A percentile compares a stretch with the other conserved stretches of the same genome.
These are phyloP conservation scores for Phyllotreta cruciferae DNA, from an alignment of 2,888 invertebrate genomes.

Conservation along the genomic window DNA sequence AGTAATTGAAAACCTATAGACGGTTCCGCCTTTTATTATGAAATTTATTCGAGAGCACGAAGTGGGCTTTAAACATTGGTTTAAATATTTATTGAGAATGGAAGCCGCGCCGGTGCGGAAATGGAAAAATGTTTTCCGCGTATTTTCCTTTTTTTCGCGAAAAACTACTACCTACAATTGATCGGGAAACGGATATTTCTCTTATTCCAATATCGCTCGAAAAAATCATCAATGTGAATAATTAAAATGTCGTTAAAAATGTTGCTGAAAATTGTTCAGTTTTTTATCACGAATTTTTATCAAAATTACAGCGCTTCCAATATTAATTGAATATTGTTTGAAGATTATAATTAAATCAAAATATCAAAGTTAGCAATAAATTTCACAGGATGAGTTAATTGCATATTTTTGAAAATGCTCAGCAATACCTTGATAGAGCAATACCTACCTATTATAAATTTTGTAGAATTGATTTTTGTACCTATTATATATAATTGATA, in stretches of 20 bases:
- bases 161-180: conserved; percentile 4
- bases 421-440: too few relatives aligned
- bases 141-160: conserved; percentile 14
- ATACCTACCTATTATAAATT: too few relatives aligned
- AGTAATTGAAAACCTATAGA: conserved; percentile 31
- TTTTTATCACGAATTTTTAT: not conserved
- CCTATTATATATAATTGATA: too few relatives aligned
- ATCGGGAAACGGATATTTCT: conserved; percentile 13
- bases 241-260: too few relatives aligned
- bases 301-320: too few relatives aligned
- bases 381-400: too few relatives aligned
- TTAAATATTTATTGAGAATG: conserved; percentile 36
- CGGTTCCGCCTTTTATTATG: conserved; percentile 24
- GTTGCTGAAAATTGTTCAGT: conserved; percentile 1
- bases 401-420: too few relatives aligned
- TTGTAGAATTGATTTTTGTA: too few relatives aligned
- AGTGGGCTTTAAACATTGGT: conserved; percentile 33
- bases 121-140: conserved; percentile 21
- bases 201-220: conserved; percentile 9
- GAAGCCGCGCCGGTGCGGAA: conserved; percentile 3
- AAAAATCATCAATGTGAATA: too few relatives aligned
- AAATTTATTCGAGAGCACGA: conserved; percentile 32
- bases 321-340: too few relatives aligned
- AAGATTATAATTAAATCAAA: too few relatives aligned
- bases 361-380: too few relatives aligned